phyloP scores from a whole-genome alignment of 2,113 vertebrate genomes.

The Gallinago jamesoni region DNA sequence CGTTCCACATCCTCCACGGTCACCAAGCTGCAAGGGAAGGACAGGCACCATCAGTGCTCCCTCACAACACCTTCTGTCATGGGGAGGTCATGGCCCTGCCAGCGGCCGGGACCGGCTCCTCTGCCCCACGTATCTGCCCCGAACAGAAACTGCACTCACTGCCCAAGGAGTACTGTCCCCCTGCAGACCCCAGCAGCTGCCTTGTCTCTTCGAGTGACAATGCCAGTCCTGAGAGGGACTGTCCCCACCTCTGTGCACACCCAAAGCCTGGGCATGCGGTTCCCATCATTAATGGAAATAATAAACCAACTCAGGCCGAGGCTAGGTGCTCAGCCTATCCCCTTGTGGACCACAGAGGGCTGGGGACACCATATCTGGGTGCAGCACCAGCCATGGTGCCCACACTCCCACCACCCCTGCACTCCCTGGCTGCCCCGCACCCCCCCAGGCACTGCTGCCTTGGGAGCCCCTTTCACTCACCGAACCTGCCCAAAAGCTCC shows the following conservation, averaged over 20 bases:
- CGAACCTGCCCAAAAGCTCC: neutral
- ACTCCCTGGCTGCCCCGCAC: neutral
- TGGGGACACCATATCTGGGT: neutral
- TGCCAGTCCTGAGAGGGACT: neutral
- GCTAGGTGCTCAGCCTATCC: neutral
- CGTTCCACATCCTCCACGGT: neutral
- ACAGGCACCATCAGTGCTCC: neutral
- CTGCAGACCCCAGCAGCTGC: neutral
- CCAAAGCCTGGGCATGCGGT: neutral
- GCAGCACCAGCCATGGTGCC: neutral
- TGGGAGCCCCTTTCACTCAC: neutral
- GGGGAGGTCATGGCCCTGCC: rapidly evolving
- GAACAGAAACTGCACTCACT: rapidly evolving
- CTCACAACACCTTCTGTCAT: rapidly evolving
- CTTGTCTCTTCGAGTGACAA: neutral
- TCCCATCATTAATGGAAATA: neutral
- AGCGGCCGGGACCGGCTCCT: neutral
- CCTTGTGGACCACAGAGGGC: no score
- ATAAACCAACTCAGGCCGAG: neutral
- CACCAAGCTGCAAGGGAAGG: neutral
- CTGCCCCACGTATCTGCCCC: neutral
- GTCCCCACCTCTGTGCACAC: neutral
- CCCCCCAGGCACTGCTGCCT: neutral
- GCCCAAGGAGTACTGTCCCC: neutral
- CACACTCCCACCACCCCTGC: rapidly evolving